Percentiles rank a stretch among this genome's conserved stretches.
phyloP scores from a whole-genome alignment of 2,888 invertebrate species.

The Endomychus coccineus region DNA sequence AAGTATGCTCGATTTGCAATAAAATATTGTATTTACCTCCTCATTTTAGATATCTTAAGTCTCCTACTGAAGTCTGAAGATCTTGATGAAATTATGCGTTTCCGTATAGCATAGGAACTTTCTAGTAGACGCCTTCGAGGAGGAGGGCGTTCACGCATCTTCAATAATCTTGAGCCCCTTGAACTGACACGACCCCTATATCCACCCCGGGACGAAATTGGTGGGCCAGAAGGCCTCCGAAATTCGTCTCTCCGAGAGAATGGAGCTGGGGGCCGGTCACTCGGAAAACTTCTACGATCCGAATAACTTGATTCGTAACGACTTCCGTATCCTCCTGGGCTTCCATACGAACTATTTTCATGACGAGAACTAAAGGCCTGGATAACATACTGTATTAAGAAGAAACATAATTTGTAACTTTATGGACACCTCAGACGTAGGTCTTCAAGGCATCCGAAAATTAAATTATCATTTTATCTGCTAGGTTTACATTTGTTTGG shows the following conservation, averaged over 20 bases:
- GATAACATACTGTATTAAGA: conserved; percentile 30
- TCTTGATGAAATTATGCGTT: conserved; percentile 43
- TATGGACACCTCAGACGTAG: too few species aligned
- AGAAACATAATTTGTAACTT: too few species aligned
- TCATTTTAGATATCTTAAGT: conserved; percentile 41
- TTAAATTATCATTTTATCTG: too few species aligned
- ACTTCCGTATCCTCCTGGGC: conserved; percentile 49
- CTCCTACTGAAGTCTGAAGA: conserved; percentile 41
- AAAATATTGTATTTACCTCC: conserved; percentile 44
- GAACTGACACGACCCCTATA: conserved; percentile 41
- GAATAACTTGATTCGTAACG: conserved; percentile 52
- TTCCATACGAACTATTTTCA: conserved; percentile 46
- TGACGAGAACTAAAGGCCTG: conserved; percentile 42
- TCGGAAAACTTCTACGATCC: conserved; percentile 50
- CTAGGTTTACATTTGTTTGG: too few species aligned
- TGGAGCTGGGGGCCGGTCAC: conserved; percentile 37
- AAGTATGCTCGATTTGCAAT: too few species aligned
- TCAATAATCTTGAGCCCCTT: conserved; percentile 44
- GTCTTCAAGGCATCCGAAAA: conserved; percentile 4
- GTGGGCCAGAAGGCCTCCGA: conserved; percentile 37
- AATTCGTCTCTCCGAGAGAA: conserved; percentile 38
- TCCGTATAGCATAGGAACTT: conserved; percentile 51
- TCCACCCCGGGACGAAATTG: conserved; percentile 33
- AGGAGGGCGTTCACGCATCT: conserved; percentile 48
- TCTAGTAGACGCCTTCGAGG: conserved; percentile 51